These are phyloP conservation scores for Brachyhypopomus gauderio DNA, from an alignment of 2,113 vertebrate genomes.

Conservation along the genomic window DNA sequence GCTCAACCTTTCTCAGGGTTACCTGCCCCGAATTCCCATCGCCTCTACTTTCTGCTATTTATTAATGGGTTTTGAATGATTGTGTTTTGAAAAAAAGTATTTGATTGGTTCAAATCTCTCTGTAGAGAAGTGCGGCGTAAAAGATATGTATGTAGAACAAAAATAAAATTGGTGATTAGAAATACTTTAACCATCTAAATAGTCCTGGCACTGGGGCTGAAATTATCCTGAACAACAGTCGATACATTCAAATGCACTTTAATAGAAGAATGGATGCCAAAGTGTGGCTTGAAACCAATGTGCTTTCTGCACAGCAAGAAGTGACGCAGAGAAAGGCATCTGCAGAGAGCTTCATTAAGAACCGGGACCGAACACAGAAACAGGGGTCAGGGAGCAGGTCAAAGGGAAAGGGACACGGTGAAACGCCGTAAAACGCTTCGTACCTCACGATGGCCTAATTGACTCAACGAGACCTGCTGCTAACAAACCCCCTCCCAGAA, in stretches of 20 bases:
- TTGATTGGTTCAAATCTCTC: conserved; percentile 3
- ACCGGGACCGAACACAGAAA: too few species aligned
- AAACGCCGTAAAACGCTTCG: background rate
- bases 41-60: conserved; percentile 53
- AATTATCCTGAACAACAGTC: background rate
- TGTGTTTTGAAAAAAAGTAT: conserved; percentile 2
- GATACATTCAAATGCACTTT: background rate
- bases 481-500: background rate
- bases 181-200: background rate
- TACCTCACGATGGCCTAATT: background rate
- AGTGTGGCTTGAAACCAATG: background rate
- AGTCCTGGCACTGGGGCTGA: background rate
- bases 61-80: conserved; percentile 40
- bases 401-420: background rate
- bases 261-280: background rate
- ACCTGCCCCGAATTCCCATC: conserved; percentile 60
- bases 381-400: too few species aligned
- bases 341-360: too few species aligned
- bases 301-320: background rate
- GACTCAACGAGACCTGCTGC: background rate
- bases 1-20: conserved; percentile 40
- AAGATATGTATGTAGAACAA: background rate
- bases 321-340: too few species aligned
- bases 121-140: background rate
- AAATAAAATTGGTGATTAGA: background rate